Evolutionary conservation across 2,888 invertebrate species (phyloP).

Genomic region (Magallana nippona): DNA sequence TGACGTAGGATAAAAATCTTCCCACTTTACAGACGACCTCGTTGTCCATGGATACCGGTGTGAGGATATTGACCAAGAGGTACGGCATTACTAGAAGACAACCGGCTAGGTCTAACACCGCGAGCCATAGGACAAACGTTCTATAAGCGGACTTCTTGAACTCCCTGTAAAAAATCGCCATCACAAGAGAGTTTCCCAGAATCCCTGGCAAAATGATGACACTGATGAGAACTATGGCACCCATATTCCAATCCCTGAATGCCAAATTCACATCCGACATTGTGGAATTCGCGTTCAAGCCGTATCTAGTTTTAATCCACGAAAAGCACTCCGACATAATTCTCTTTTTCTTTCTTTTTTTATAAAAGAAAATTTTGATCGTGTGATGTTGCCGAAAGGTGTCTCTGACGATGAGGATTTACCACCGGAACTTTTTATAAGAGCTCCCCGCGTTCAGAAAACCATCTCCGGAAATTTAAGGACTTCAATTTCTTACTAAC

Average conservation of each 20-base stretch:
- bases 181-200: constrained; percentile 19
- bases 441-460: no score
- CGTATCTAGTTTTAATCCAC: constrained; percentile 28
- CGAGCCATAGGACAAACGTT: constrained; percentile 34
- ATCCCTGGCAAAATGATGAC: constrained; percentile 18
- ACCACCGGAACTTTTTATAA: no score
- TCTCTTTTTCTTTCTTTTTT: background rate
- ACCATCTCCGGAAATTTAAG: no score
- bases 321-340: background rate
- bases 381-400: background rate
- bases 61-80: background rate
- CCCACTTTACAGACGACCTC: constrained; percentile 26
- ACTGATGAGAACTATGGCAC: background rate
- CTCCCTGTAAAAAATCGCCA: constrained; percentile 25
- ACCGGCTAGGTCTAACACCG: constrained; percentile 10
- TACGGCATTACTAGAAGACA: constrained; percentile 32
- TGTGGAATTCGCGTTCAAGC: constrained; percentile 24
- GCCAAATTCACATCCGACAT: background rate
- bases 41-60: constrained; percentile 12
- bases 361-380: background rate
- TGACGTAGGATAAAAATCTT: constrained; percentile 15
- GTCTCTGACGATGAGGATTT: no score
- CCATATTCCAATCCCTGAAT: constrained; percentile 33
- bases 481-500: no score
- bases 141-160: constrained; percentile 25